Conservation (phyloP, 1,140 invertebrate species). For the Drosophila trapezifrons region DNA sequence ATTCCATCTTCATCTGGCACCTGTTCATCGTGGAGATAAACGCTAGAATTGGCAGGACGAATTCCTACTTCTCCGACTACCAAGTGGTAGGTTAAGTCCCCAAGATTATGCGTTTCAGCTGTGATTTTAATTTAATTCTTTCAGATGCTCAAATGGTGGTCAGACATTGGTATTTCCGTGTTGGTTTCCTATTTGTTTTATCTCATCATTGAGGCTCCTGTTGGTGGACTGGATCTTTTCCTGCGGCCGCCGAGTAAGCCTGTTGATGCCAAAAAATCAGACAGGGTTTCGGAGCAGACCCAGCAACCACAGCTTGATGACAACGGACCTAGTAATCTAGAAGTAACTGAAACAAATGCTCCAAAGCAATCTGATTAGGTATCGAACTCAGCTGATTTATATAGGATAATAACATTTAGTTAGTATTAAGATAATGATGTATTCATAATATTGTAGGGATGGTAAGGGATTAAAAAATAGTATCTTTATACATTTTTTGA, state of each 20-base stretch:
- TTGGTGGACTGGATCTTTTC: constrained; percentile 19
- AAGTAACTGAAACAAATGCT: not conserved
- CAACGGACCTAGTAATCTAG: too few species aligned
- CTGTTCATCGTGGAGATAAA: constrained; percentile 44
- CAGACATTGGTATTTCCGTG: constrained; percentile 30
- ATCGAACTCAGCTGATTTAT: too few species aligned
- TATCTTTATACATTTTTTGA: too few species aligned
- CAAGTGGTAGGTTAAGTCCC: constrained; percentile 29
- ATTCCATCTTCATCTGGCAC: constrained; percentile 85
- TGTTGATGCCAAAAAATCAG: not conserved
- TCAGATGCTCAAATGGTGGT: constrained; percentile 44
- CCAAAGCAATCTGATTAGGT: not conserved
- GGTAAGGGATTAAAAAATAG: too few species aligned
- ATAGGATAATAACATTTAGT: too few species aligned
- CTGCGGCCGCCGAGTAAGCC: not conserved
- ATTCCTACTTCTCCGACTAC: constrained; percentile 46
- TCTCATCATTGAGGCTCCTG: constrained; percentile 45
- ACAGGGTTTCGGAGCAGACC: too few species aligned
- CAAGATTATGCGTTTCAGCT: not conserved
- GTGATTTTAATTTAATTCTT: not conserved
- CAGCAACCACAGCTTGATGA: not conserved
- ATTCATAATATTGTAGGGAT: too few species aligned
- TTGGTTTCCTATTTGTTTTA: constrained; percentile 36
- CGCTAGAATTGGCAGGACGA: constrained; percentile 14
- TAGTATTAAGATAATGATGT: too few species aligned